Evolutionary conservation across 2,113 vertebrate species (phyloP).

Genomic region (Danionella cerebrum): DNA sequence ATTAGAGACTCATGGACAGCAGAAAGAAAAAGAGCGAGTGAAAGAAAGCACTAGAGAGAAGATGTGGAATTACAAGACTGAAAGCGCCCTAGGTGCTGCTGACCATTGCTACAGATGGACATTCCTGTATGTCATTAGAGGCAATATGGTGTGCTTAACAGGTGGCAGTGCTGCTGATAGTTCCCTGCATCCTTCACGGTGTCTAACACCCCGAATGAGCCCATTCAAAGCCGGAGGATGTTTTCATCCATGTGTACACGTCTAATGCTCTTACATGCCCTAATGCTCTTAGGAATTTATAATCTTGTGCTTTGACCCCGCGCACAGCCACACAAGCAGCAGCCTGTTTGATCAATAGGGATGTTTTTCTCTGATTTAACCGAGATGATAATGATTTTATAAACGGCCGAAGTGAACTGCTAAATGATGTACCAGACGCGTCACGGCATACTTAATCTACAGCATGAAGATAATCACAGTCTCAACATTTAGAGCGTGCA

Average conservation of each 20-base stretch:
- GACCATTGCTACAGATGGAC: conserved; percentile 57
- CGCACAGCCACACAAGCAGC: conserved; percentile 36
- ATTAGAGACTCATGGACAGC: conserved; percentile 19
- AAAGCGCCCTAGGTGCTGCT: conserved; percentile 40
- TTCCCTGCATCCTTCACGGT: neutral
- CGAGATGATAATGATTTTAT: conserved; percentile 49
- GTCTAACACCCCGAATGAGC: neutral
- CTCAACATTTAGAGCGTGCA: neutral
- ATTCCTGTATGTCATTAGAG: conserved; percentile 58
- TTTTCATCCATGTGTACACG: conserved; percentile 20
- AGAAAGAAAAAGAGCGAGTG: conserved; percentile 3
- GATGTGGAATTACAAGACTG: conserved; percentile 22
- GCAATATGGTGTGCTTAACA: conserved; percentile 63
- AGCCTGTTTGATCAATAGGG: conserved; percentile 50
- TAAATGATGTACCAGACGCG: neutral
- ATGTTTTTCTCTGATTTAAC: conserved; percentile 25
- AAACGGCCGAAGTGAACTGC: conserved; percentile 30
- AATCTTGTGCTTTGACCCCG: conserved; percentile 47
- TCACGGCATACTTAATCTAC: neutral
- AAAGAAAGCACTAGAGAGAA: conserved; percentile 32
- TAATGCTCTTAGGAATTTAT: conserved; percentile 65
- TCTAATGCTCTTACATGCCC: conserved; percentile 64
- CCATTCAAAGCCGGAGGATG: neutral
- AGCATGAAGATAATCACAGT: neutral
- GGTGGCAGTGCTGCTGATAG: conserved; percentile 50